A percentile compares a stretch with the other conserved stretches of the same genome.
These are phyloP conservation scores for Picus viridis DNA, from an alignment of 2,797 vertebrate genomes.

Conservation along the genomic window DNA sequence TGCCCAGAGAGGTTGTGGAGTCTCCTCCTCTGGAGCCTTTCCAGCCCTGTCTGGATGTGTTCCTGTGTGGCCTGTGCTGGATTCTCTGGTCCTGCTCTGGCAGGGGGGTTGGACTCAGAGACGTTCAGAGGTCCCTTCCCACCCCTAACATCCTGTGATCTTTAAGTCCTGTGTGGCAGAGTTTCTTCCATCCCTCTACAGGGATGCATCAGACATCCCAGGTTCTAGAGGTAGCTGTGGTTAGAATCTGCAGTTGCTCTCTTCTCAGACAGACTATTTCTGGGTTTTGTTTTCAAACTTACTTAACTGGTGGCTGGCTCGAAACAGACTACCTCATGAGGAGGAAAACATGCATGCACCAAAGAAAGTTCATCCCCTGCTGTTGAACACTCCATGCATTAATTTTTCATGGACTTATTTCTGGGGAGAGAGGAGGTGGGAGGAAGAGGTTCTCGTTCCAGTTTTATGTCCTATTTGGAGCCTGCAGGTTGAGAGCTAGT, in stretches of 20 bases:
- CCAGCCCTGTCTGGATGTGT: too few relatives aligned
- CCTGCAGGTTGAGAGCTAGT: constrained; percentile 17
- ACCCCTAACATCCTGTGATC: too few relatives aligned
- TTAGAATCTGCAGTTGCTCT: background rate
- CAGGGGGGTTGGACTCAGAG: too few relatives aligned
- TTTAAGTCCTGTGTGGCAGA: background rate
- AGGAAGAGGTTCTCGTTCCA: constrained; percentile 37
- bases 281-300: background rate
- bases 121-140: too few relatives aligned
- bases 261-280: background rate
- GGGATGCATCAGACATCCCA: background rate
- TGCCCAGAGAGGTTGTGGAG: too few relatives aligned
- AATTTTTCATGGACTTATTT: constrained; percentile 60
- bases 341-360: background rate
- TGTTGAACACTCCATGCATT: constrained; percentile 18
- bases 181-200: background rate
- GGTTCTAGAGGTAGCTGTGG: background rate
- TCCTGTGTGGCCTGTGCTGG: too few relatives aligned
- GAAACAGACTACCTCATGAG: background rate
- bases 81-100: too few relatives aligned
- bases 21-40: too few relatives aligned
- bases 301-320: background rate
- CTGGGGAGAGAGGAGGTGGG: constrained; percentile 28
- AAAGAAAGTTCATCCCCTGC: constrained; percentile 16
- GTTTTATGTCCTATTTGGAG: constrained; percentile 57